Conservation (phyloP, 2,797 vertebrate species). For the Lutjanus argentimaculatus region DNA sequence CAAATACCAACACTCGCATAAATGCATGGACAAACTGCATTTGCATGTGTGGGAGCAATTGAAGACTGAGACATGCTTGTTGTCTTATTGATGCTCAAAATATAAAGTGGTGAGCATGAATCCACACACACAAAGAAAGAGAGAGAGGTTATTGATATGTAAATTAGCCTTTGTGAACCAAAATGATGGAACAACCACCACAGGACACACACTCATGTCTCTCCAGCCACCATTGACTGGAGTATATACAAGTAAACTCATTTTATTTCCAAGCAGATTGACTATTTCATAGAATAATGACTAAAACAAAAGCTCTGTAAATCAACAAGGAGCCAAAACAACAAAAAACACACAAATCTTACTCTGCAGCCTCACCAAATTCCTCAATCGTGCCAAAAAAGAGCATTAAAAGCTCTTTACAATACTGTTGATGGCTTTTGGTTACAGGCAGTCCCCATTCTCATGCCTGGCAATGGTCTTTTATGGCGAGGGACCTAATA, state of each 20-base stretch:
- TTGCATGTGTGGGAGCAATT: constrained; percentile 28
- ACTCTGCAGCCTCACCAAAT: constrained; percentile 59
- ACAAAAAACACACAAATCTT: constrained; percentile 62
- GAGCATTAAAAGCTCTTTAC: constrained; percentile 79
- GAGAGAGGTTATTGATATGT: constrained; percentile 13
- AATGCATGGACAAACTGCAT: constrained; percentile 27
- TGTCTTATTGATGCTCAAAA: constrained; percentile 11
- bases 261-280: constrained; percentile 67
- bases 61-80: constrained; percentile 5
- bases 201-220: constrained; percentile 45
- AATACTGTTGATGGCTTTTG: constrained; percentile 80
- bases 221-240: constrained; percentile 54
- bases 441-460: constrained; percentile 78
- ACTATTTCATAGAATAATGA: constrained; percentile 71
- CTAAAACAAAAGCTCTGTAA: constrained; percentile 67
- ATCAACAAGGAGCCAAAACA: constrained; percentile 67
- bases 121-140: constrained; percentile 3
- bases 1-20: constrained; percentile 32
- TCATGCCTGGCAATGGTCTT: constrained; percentile 77
- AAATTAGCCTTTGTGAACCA: constrained; percentile 9
- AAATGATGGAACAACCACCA: constrained; percentile 46
- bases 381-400: constrained; percentile 63
- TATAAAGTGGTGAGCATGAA: background rate
- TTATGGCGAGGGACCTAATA: constrained; percentile 82
- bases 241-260: constrained; percentile 65